Base-by-base conservation (phyloP, 2,888 invertebrate genomes). In the Drosophila lacicola region DNA sequence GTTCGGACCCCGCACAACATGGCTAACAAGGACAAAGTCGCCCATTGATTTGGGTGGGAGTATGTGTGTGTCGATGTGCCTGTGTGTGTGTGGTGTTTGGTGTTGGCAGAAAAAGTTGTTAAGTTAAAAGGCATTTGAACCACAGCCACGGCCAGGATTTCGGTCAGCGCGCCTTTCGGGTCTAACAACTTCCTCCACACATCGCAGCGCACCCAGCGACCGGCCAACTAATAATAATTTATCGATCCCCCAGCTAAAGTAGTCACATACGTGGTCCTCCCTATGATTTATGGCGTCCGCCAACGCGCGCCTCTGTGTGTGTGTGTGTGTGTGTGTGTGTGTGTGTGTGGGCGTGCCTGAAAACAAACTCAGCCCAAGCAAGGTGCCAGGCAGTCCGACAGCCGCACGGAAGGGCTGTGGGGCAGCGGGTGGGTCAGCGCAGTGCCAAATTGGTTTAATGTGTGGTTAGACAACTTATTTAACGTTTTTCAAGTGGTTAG, bases 61-160 rank as follows among this genome's bases (percentile, higher is more conserved):
- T 19, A 2, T 17, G 17, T 17, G 39, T n/a, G 14, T 36, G 47
- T 29, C 2, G 1, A 2, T 46, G 34, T 41, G 46, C 46, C 42
- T 42, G 47, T 37, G 33, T 50, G 37, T 60, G 72, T 61, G 44
- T 58, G 64, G 55, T 72, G 76, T 84, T 87, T 77, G 87, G 84
- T 84, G 80, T 89, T 78, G 78, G 81, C 90, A 82, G 88, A 88
- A 87, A 89, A 90, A 90, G 86, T 90, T 90, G 87, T 84, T 86
- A 90, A 90, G 90, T 89, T 90, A 89, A 90, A 89, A 90, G 86
- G 90, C 89, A 81, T 87, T 90, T 90, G 89, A 90, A 90, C 89
- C 90, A 74, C 82, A 82, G 76, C n/a, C n/a, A n/a, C 74, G 81
- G 77, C 84, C 70, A 81, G 77, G 84, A 83, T 86, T 83, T 83